Evolutionary conservation across 2,888 invertebrate species (phyloP).

Genomic region (Nomada flava): DNA sequence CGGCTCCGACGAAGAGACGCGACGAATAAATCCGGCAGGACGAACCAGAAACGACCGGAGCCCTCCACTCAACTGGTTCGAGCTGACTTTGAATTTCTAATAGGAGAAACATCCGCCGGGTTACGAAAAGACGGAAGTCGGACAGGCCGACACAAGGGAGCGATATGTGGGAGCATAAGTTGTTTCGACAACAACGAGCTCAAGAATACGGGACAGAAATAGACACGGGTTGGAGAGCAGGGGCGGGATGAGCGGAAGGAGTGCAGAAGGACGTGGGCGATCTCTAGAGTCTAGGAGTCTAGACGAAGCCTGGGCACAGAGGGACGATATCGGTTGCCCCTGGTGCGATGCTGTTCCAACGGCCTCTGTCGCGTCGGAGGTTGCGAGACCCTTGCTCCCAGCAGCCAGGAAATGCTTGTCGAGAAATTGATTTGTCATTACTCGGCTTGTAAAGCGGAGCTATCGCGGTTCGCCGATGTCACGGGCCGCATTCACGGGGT

Average conservation of each 20-base stretch:
- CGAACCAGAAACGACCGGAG: slow-evolving; percentile 29
- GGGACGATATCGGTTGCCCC: slow-evolving; percentile 65
- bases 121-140: slow-evolving; percentile 41
- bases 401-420: slow-evolving; percentile 65
- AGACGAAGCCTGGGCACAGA: background rate
- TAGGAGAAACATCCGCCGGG: slow-evolving; percentile 31
- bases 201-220: background rate
- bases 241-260: background rate
- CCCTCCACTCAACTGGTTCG: background rate
- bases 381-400: slow-evolving; percentile 29
- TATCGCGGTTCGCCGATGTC: slow-evolving; percentile 63
- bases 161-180: slow-evolving; percentile 49
- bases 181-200: slow-evolving; percentile 52
- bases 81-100: slow-evolving; percentile 61
- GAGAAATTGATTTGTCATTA: slow-evolving; percentile 81
- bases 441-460: slow-evolving; percentile 62
- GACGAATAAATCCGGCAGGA: slow-evolving; percentile 48
- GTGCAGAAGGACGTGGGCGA: slow-evolving; percentile 16
- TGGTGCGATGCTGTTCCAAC: slow-evolving; percentile 37
- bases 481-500: slow-evolving; percentile 38
- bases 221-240: background rate
- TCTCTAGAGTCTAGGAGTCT: background rate
- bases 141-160: background rate
- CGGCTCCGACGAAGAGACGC: slow-evolving; percentile 53
- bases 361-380: slow-evolving; percentile 29